phyloP scores from a whole-genome alignment of 2,888 invertebrate genomes.

The Drosophila kambysellisi region DNA sequence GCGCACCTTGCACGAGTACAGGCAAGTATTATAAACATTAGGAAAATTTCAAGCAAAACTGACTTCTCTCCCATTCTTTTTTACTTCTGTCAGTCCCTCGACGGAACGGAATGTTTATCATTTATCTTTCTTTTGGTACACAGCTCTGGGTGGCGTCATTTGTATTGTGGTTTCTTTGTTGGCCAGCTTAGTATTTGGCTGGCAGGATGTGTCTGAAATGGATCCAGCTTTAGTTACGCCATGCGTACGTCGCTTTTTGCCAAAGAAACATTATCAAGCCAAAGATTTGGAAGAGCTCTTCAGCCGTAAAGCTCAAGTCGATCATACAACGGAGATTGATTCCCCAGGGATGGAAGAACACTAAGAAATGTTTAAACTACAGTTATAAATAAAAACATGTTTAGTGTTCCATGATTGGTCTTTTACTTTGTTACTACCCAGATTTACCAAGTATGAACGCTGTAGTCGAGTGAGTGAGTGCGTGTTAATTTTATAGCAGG shows the following conservation, averaged over 20 bases:
- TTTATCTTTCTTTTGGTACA: conserved; percentile 91
- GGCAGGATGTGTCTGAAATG: conserved; percentile 86
- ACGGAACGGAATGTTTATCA: conserved; percentile 85
- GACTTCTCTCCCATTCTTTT: background rate
- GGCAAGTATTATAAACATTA: conserved; percentile 50
- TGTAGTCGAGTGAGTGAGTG: too few relatives aligned
- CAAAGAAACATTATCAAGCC: conserved; percentile 59
- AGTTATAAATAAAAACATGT: conserved; percentile 11
- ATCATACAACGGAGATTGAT: background rate
- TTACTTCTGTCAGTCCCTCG: conserved; percentile 60
- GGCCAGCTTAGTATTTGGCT: conserved; percentile 86
- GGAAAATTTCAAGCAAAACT: background rate
- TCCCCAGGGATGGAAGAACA: background rate
- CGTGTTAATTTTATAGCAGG: background rate
- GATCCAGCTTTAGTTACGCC: conserved; percentile 89
- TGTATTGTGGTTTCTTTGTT: conserved; percentile 87
- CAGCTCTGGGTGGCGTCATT: conserved; percentile 88
- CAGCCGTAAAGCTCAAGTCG: conserved; percentile 27
- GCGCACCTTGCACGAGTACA: conserved; percentile 65
- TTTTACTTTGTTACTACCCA: conserved; percentile 25
- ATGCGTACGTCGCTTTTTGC: conserved; percentile 87
- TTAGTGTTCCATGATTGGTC: background rate
- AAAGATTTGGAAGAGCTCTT: conserved; percentile 66
- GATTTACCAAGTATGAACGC: background rate
- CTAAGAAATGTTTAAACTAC: background rate